These are phyloP conservation scores for Serripes groenlandicus DNA, from an alignment of 2,888 invertebrate species.

Conservation along the genomic window DNA sequence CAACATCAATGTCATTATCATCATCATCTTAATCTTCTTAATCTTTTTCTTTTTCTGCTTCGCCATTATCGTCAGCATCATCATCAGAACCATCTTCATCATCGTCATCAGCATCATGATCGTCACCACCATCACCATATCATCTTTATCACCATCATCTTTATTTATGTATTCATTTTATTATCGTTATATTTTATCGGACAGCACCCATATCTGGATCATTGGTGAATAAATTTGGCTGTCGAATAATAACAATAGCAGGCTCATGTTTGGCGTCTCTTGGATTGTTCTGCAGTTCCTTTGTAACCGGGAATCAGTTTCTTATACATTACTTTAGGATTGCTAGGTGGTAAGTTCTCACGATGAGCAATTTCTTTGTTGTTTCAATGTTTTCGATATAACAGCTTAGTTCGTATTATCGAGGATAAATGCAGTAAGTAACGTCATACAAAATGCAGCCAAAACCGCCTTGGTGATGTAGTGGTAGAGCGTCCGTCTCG, in stretches of 20 bases:
- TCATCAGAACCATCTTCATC: background rate
- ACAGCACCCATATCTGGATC: constrained; percentile 97
- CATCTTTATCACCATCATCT: no score
- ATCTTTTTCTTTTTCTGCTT: background rate
- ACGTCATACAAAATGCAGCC: no score
- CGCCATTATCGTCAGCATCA: background rate
- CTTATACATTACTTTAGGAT: constrained; percentile 95
- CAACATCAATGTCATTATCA: no score
- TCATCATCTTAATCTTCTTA: background rate
- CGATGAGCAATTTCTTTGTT: no score
- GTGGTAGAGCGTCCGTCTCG: no score
- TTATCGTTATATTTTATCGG: background rate
- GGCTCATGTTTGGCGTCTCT: constrained; percentile 91
- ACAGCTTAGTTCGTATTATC: no score
- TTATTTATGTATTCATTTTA: background rate
- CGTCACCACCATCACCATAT: no score
- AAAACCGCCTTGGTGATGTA: no score
- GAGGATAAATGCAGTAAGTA: no score
- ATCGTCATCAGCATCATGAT: background rate
- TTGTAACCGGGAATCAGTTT: constrained; percentile 93
- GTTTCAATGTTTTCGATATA: no score
- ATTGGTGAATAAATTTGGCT: constrained; percentile 97
- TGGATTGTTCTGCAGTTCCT: constrained; percentile 93
- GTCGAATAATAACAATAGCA: constrained; percentile 94
- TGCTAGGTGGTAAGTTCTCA: constrained; percentile 92